Percentiles rank a stretch among this genome's conserved stretches.
Evolutionary conservation across 2,888 invertebrate genomes (phyloP).

Genomic region (Andrena bicolor): DNA sequence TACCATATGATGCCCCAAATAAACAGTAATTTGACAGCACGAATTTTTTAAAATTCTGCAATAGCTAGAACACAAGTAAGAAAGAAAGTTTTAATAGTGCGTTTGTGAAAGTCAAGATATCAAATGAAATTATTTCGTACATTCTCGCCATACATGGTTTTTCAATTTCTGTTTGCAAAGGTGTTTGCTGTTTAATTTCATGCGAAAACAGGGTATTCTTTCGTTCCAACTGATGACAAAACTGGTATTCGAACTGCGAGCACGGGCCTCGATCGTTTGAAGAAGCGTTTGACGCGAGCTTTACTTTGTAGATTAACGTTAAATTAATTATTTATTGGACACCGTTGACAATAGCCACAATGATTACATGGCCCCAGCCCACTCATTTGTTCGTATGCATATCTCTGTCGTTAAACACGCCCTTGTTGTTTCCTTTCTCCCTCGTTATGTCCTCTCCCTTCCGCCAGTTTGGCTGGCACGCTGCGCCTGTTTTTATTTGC

Average conservation of each 20-base stretch:
- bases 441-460: not conserved
- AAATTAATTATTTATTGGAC: conserved; percentile 72
- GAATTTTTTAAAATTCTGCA: no score
- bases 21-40: no score
- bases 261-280: conserved; percentile 39
- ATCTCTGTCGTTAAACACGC: conserved; percentile 47
- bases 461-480: not conserved
- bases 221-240: not conserved
- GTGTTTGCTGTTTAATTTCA: not conserved
- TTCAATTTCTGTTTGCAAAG: not conserved
- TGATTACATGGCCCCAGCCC: conserved; percentile 61
- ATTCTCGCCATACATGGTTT: not conserved
- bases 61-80: no score
- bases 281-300: conserved; percentile 51
- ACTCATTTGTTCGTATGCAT: conserved; percentile 60
- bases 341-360: conserved; percentile 70
- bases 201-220: conserved; percentile 3
- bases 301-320: conserved; percentile 66
- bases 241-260: not conserved
- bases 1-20: no score
- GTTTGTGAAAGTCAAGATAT: no score
- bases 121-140: no score
- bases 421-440: conserved; percentile 31
- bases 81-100: no score
- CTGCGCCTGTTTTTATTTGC: conserved; percentile 60